Evolutionary conservation across 2,113 vertebrate genomes (phyloP), one percentile per base, ranked within the genome.

Genomic region (Sigmodon hispidus): DNA sequence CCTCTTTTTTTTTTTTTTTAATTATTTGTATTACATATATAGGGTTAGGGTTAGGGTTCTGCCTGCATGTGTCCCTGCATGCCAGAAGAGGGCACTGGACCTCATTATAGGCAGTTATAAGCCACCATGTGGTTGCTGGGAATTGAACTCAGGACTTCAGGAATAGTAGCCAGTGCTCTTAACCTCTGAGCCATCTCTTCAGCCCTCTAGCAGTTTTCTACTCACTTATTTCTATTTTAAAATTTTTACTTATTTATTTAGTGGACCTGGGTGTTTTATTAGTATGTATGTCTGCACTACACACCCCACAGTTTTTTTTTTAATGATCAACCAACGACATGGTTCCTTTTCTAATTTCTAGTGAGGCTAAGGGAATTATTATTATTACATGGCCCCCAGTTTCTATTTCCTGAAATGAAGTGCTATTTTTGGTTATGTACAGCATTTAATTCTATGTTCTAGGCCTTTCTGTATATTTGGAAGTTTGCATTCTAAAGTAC

Each of bases 401-500:
- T 50, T 1, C 79, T 3, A 19, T 16, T 31, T 17, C 21, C 55
- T 11, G 7, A 65, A 81, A 69, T 85, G 29, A 77, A 87, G 29
- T 40, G 22, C n/a, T 91, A 0, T 75, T 80, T 93, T 94, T 95
- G 70, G 52, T 65, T 36, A 9, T 80, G 8, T 17, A 21, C 12
- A 73, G 12, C 5, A 12, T 61, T 93, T 83, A 76, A 45, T 87
- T 79, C 5, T 2, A 50, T 75, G 45, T 9, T 21, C 12, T 36
- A 31, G 34, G 12, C 24, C 73, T 85, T 90, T 72, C 89, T 50
- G 55, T 63, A 2, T 84, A 79, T 0, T 67, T 48, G 72, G 69
- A 63, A 87, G 70, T 94, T 61, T 85, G 19, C 31, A 91, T 84
- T 73, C 52, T 77, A 81, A 81, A 36, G 76, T 57, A 61, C 13